Evolutionary conservation across 2,888 invertebrate species (phyloP).

Genomic region (Himalopsyche kuldschensis): DNA sequence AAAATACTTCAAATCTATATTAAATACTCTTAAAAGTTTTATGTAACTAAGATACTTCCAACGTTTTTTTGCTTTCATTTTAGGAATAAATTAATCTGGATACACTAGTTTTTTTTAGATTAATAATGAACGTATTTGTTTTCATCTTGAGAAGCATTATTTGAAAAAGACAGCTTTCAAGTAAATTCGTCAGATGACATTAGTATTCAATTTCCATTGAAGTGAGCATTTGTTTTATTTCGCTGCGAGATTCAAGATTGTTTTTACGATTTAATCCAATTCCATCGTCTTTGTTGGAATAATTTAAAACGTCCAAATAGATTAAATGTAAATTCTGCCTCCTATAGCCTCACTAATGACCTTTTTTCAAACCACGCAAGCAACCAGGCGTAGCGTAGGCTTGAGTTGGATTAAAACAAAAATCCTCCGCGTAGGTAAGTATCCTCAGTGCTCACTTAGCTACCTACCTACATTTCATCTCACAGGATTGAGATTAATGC

Average conservation of each 20-base stretch:
- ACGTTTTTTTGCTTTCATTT: too few relatives aligned
- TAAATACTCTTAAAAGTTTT: too few relatives aligned
- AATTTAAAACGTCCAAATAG: neutral
- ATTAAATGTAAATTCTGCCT: neutral
- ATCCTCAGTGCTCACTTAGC: neutral
- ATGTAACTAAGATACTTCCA: too few relatives aligned
- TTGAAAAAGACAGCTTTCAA: neutral
- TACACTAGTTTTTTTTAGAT: too few relatives aligned
- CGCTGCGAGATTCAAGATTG: neutral
- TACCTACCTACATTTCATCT: neutral
- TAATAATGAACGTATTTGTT: too few relatives aligned
- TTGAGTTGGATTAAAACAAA: neutral
- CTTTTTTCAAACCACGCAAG: neutral
- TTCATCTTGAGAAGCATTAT: too few relatives aligned
- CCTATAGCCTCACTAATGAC: neutral
- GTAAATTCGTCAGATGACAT: neutral
- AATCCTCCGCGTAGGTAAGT: neutral
- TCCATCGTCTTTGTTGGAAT: neutral
- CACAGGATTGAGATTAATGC: slow-evolving; percentile 25
- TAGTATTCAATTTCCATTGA: neutral
- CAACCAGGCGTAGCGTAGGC: neutral
- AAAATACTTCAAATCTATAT: too few relatives aligned
- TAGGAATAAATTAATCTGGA: too few relatives aligned
- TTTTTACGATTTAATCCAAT: neutral
- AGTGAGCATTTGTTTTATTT: neutral